phyloP scores from a whole-genome alignment of 2,113 vertebrate species.

The Thermophis baileyi region DNA sequence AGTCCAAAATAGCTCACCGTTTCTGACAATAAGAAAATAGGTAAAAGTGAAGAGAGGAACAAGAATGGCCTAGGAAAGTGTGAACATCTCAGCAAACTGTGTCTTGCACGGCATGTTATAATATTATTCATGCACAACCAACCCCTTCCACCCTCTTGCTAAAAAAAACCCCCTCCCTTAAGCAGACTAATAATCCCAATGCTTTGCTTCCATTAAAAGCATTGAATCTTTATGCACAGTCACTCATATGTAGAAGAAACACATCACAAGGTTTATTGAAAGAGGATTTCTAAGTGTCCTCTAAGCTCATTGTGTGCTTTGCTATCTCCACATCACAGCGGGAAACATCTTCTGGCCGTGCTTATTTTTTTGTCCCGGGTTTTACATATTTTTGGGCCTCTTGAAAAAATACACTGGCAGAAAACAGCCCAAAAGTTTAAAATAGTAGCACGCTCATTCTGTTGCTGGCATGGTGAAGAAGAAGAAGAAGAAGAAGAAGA shows the following conservation, averaged over 20 bases:
- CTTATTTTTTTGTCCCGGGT: too few species aligned
- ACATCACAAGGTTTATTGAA: neutral
- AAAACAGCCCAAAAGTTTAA: neutral
- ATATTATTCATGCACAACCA: neutral
- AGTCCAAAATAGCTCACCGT: neutral
- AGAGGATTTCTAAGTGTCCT: neutral
- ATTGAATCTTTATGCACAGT: neutral
- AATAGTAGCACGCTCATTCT: neutral
- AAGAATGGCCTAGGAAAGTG: neutral
- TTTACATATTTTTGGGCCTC: neutral
- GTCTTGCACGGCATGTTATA: neutral
- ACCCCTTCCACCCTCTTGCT: neutral
- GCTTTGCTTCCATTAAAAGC: neutral
- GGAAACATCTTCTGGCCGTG: neutral
- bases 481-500: too few species aligned
- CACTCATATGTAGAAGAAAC: neutral
- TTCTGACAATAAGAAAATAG: neutral
- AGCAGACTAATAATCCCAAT: neutral
- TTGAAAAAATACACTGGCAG: neutral
- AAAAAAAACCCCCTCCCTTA: neutral
- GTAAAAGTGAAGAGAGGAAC: neutral
- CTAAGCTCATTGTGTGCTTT: neutral
- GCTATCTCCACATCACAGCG: neutral
- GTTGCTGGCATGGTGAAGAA: neutral
- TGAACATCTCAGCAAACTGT: neutral